Percentiles rank a stretch among this genome's conserved stretches.
Evolutionary conservation across 2,797 vertebrate species (phyloP).

Genomic region (Sebastes trivittatus): DNA sequence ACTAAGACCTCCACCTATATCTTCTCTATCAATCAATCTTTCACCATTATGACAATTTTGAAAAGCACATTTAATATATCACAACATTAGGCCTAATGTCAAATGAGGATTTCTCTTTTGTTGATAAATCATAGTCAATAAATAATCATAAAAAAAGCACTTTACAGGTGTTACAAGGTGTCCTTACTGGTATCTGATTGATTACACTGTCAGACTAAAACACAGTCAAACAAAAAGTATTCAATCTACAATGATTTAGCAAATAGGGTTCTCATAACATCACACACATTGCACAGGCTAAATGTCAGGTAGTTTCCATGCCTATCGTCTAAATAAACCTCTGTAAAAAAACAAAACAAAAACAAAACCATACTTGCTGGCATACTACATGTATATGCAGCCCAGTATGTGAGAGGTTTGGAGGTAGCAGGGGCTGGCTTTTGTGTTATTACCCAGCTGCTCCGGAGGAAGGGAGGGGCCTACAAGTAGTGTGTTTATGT

Average conservation of each 20-base stretch:
- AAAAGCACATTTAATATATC: not conserved
- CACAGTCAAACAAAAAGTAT: not conserved
- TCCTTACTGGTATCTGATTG: not conserved
- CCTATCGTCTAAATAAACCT: not conserved
- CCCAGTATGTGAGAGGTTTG: slow-evolving; percentile 24
- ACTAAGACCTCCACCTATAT: no score
- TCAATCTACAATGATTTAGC: not conserved
- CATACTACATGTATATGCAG: not conserved
- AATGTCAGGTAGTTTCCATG: not conserved
- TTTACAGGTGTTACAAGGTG: not conserved
- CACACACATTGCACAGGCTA: not conserved
- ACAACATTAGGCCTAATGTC: not conserved
- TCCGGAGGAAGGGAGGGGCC: slow-evolving; percentile 64
- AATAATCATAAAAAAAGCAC: not conserved
- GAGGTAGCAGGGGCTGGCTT: slow-evolving; percentile 38
- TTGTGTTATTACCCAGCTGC: slow-evolving; percentile 70
- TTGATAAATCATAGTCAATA: not conserved
- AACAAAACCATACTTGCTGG: not conserved
- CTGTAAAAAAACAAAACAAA: not conserved
- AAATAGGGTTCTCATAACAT: not conserved
- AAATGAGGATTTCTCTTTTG: not conserved
- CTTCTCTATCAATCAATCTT: no score
- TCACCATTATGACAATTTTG: not conserved
- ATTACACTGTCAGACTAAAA: not conserved
- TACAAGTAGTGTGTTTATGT: slow-evolving; percentile 63